Conservation (phyloP, 2,797 vertebrate genomes). For the Carcharodon carcharias region DNA sequence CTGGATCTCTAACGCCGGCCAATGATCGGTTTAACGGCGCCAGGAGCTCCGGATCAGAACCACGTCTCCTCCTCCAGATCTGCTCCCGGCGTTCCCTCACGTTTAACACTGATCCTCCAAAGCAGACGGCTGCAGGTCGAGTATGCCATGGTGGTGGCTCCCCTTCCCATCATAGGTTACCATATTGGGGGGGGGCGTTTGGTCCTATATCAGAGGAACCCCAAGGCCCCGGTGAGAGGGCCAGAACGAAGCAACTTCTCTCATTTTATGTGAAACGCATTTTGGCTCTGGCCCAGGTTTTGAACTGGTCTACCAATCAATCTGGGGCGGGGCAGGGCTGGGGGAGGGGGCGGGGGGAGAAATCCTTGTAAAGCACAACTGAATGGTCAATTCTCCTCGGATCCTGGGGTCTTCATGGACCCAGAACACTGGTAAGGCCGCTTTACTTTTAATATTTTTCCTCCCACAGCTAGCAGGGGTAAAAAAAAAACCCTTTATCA, state of each 20-base stretch:
- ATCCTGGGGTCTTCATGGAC: not conserved
- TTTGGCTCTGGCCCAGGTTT: not conserved
- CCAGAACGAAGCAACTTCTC: not conserved
- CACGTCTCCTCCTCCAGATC: not conserved
- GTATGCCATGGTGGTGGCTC: too few species aligned
- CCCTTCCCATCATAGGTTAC: too few species aligned
- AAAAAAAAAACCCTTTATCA: not conserved
- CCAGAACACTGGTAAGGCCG: not conserved
- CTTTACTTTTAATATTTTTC: not conserved
- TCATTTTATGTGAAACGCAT: not conserved
- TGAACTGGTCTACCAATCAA: constrained; percentile 4
- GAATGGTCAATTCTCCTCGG: not conserved
- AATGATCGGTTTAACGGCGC: not conserved
- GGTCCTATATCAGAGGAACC: too few species aligned
- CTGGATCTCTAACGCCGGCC: not conserved
- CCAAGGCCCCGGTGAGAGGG: not conserved
- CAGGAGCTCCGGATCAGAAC: not conserved
- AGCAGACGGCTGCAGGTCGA: not conserved
- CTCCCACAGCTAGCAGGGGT: too few species aligned
- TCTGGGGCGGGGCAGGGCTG: too few species aligned
- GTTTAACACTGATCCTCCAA: not conserved
- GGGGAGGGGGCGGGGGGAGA: not conserved
- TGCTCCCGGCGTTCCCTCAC: not conserved
- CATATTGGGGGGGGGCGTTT: too few species aligned
- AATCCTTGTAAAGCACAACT: not conserved